phyloP scores from a whole-genome alignment of 2,888 invertebrate species.

The Drosophila anceps region DNA sequence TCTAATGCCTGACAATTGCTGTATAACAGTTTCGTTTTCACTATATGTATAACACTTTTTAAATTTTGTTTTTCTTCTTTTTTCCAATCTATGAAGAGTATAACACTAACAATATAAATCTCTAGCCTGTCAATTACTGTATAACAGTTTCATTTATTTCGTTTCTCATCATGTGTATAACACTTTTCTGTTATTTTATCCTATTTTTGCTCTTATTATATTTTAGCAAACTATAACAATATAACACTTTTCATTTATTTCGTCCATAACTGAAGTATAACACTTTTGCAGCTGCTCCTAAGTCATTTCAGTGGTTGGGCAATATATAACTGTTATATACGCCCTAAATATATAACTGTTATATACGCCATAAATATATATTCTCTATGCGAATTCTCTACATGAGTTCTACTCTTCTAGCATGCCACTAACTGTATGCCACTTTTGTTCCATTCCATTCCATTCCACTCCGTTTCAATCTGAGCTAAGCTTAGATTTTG shows the following conservation, averaged over 20 bases:
- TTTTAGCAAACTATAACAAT: neutral
- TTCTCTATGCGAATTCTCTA: neutral
- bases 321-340: neutral
- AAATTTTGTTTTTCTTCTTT: neutral
- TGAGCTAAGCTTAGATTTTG: slow-evolving; percentile 2
- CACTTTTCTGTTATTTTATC: neutral
- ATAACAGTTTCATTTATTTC: neutral
- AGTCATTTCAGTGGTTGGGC: too few species aligned
- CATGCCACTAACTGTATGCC: neutral
- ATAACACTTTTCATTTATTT: neutral
- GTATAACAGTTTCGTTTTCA: neutral
- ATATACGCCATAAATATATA: too few species aligned
- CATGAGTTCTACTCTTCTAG: neutral
- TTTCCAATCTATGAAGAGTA: neutral
- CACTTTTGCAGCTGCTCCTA: slow-evolving; percentile 1
- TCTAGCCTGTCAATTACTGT: neutral
- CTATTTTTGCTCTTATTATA: neutral
- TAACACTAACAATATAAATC: neutral
- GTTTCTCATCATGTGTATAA: neutral
- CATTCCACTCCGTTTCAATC: neutral
- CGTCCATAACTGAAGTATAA: neutral
- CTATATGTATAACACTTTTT: too few species aligned
- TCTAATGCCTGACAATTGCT: neutral
- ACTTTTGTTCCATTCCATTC: neutral
- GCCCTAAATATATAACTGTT: neutral